phyloP scores from a whole-genome alignment of 2,113 vertebrate genomes.

The Noctilio leporinus region DNA sequence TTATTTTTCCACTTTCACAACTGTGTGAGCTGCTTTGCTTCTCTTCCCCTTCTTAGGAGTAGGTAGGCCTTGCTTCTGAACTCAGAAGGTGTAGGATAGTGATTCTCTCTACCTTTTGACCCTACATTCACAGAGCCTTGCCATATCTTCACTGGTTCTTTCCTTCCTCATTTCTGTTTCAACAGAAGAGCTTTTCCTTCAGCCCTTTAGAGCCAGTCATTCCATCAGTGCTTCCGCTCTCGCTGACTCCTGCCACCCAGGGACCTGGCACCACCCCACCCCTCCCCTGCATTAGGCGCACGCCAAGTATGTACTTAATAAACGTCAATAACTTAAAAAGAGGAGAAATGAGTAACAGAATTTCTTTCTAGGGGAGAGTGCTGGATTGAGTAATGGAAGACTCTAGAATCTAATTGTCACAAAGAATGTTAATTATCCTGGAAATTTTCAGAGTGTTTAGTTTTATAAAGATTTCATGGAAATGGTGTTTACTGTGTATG shows the following conservation, averaged over 20 bases:
- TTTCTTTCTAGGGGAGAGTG: neutral
- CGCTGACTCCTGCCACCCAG: neutral
- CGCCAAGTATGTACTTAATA: neutral
- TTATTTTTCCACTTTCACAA: neutral
- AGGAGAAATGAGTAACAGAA: neutral
- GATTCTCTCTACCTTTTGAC: neutral
- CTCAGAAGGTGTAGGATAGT: neutral
- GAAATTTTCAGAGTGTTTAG: neutral
- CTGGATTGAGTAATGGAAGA: neutral
- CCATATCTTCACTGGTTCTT: neutral
- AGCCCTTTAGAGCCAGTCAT: neutral
- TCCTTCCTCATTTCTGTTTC: neutral
- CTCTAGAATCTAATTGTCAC: neutral
- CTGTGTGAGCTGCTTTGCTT: neutral
- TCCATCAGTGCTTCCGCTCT: neutral
- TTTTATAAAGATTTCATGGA: neutral
- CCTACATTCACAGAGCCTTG: neutral
- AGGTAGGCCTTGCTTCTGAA: neutral
- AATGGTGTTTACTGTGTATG: neutral
- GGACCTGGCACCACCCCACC: neutral
- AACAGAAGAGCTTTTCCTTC: neutral
- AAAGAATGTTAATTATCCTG: neutral
- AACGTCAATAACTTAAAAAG: neutral
- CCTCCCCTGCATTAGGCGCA: neutral
- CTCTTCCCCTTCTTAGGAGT: neutral